Base-by-base conservation (phyloP, 1,140 invertebrate genomes). In the Bombus ignitus region DNA sequence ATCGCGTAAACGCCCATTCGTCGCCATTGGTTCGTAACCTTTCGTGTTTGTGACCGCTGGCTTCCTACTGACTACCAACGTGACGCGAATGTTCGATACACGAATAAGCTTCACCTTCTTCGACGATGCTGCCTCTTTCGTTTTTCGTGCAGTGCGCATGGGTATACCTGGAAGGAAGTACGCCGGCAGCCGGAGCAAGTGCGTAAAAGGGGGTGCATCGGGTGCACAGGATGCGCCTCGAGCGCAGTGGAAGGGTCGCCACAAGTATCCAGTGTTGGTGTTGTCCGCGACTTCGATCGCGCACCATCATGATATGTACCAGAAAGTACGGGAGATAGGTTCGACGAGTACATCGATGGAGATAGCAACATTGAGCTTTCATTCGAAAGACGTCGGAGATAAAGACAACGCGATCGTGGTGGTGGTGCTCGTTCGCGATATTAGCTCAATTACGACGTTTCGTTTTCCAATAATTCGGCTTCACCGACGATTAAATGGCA, bases 101-200 rank as follows among this genome's bases (percentile, higher is more conserved):
- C 90, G 90, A 91, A 91, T 91, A 90, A 91, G 89, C 89, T 87
- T 90, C 89, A 90, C 84, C 89, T 90, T 84, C 89, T 90, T 88
- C 87, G 79, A 82, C 81, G 90, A 90, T 77, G 81, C 87, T 86
- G 72, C 89, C 89, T 90, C 89, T 90, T 90, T 83, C 89, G 87
- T 91, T 91, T 91, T 91, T 90, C 90, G 90, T 88, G 88, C 88
- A 93, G 92, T 93, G 92, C 92, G 92, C 92, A 93, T 93, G 92
- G 89, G 84, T 91, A 91, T 92, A 92, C 91, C 83, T 87, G 90
- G 80, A 91, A 92, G 91, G 89, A 92, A 93, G 85, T 87, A 83
- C 81, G 81, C 77, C 80, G 84, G 75, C 75, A 77, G 83, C 65
- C 77, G 71, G 80, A 78, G 80, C 81, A 88, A 91, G 89, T 91